Evolutionary conservation across 2,888 invertebrate species (phyloP), one percentile per base, ranked within the genome.

Genomic region (Drepana falcataria): DNA sequence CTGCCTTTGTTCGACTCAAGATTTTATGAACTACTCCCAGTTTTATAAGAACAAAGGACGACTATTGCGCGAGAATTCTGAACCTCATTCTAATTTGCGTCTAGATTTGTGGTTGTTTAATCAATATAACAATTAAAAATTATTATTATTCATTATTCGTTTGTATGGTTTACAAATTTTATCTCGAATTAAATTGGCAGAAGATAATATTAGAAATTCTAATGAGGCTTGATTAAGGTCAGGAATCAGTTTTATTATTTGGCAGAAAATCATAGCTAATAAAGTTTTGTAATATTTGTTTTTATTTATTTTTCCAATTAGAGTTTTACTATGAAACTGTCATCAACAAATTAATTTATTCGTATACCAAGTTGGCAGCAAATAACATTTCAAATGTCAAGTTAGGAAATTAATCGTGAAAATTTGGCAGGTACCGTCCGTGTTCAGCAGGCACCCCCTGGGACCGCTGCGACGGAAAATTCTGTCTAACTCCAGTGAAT

Each of bases 341-440:
- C 9, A 44, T 9, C 44, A 9, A 44, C 2, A 44, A 44, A 44
- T 44, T 44, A 44, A 44, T 44, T 44, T 44, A 44, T 44, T 44
- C 44, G 44, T 44, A 44, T 44, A 44, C 44, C 9, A 6, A 44
- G 44, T 44, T 44, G 7, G 49, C 7, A 63, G 58, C 68, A 68
- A 75, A 76, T 71, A 75, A 72, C 71, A 70, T 74, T 69, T 69
- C 69, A 60, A 66, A 69, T 70, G 71, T 66, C 74, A 77, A 77
- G 73, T 79, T 81, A 70, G 67, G 64, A 68, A 78, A 83, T 82
- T 80, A 80, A 80, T 81, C 71, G 73, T 56, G 60, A 63, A 71
- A 75, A 79, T 81, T 74, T 64, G 73, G 65, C 71, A 68, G 59
- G 61, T 59, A 63, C 61, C 66, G 63, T 66, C 61, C 66, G 63